Evolutionary conservation across 2,113 vertebrate species (phyloP).

Genomic region (Hylia prasina): DNA sequence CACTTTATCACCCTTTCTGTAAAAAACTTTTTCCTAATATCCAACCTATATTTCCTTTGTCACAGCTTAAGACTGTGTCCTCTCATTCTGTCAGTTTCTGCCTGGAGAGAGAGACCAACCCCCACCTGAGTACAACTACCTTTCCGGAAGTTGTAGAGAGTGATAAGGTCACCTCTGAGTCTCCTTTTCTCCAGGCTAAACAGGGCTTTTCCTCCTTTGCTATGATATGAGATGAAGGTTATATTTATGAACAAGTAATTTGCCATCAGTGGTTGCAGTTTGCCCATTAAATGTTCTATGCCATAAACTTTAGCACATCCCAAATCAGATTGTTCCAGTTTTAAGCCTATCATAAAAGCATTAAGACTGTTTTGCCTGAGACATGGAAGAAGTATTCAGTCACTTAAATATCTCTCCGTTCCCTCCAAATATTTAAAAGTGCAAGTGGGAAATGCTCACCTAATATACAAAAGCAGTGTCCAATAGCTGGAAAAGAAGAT

Average conservation of each 20-base stretch:
- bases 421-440: not conserved
- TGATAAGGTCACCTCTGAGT: not conserved
- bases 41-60: not conserved
- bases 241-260: not conserved
- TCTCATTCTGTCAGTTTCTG: not conserved
- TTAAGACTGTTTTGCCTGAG: not conserved
- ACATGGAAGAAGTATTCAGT: not conserved
- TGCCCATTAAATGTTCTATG: not conserved
- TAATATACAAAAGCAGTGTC: not conserved
- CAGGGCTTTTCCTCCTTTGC: not conserved
- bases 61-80: not conserved
- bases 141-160: not conserved
- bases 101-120: not conserved
- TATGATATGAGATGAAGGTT: not conserved
- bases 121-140: not conserved
- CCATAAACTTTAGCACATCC: not conserved
- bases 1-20: not conserved
- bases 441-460: not conserved
- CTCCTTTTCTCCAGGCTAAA: not conserved
- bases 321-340: not conserved
- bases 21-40: not conserved
- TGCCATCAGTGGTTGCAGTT: not conserved
- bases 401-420: not conserved
- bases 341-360: not conserved
- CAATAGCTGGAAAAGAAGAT: slow-evolving; percentile 14